Base-by-base conservation (phyloP, 2,113 vertebrate genomes). In the Elaphurus davidianus region DNA sequence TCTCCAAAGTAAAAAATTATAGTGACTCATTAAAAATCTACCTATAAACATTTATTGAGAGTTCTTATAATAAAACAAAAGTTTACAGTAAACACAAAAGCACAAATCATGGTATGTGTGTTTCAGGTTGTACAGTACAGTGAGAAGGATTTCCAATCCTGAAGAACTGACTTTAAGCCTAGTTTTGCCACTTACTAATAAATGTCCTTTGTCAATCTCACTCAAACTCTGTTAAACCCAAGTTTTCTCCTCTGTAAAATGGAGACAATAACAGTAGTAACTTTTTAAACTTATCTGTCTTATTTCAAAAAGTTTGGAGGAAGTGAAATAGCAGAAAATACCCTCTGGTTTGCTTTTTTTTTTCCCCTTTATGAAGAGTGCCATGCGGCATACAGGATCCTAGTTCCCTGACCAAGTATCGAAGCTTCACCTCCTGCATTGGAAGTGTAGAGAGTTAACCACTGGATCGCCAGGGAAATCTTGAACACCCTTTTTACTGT, bases 11-110 rank as follows among this genome's bases (percentile, higher is more conserved):
- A 21, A 96, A 95, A 95, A 94, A 78, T 33, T 96, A 25, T 16
- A 81, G 10, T 76, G 92, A 97, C 54, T 91, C 57, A 82, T 64
- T 91, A 89, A 59, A 91, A 94, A 94, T 62, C 16, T 87, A 95
- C 10, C 71, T 94, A 90, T 82, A 85, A 96, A 96, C 82, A 95
- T 93, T 89, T 97, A 81, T 23, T 91, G 59, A 94, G 50, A 64
- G 43, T 76, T 87, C 67, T 89, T 95, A 91, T 0, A 91, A 91
- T 85, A 97, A 90, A 96, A 87, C 47, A 25, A 88, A 90, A 57
- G 59, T 45, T 97, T 93, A 57, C 5, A 25, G 12, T 91, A 45
- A 90, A 88, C 19, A 96, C 19, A 33, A 91, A 82, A 81, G 93
- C 57, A 97, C 1, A 59, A 96, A 86, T 90, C 25, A 59, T 40